Evolutionary conservation across 2,113 vertebrate genomes (phyloP), one percentile per base, ranked within the genome.

Genomic region (Holacanthus passer): DNA sequence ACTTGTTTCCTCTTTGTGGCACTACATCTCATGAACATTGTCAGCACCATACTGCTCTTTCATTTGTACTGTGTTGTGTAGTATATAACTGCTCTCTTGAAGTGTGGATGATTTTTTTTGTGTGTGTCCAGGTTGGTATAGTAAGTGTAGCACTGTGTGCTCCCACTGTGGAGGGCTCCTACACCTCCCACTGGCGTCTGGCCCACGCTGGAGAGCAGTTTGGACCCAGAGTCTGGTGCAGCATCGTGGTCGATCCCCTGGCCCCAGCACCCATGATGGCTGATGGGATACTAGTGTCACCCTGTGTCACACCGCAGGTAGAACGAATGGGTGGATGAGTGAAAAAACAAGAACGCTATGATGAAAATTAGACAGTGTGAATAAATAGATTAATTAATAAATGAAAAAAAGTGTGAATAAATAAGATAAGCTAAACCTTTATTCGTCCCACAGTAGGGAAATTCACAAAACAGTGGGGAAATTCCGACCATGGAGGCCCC

Each of bases 201-300:
- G 97, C 98, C 11, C 98, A 99, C 72, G 94, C 89, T 62, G 97
- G 97, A 19, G 97, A 99, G 35, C 98, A 99, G 91, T 99, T 99
- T 84, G 98, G 98, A 24, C 98, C 98, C 1, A 95, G 98, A n/a
- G 96, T 99, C 67, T 99, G 98, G 98, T 99, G 98, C 92, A 99
- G 97, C 88, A 97, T 99, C 50, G 94, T 98, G 74, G 98, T 99
- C 62, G 97, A 99, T 87, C 94, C 97, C 35, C 77, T 91, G 73
- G 95, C 95, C 17, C 94, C 95, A 0, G 92, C 93, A 0, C 92
- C 95, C n/a, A 87, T 84, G 20, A 92, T 94, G 83, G 70, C 90
- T 10, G 95, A 96, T 17, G 85, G 88, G 45, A 82, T 89, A 52
- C 89, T 90, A 16, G 90, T 90, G 39, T 91, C 93, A 1, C 94